These are phyloP conservation scores for Apodemia hepburni DNA, from an alignment of 2,888 invertebrate genomes.

Conservation along the genomic window DNA sequence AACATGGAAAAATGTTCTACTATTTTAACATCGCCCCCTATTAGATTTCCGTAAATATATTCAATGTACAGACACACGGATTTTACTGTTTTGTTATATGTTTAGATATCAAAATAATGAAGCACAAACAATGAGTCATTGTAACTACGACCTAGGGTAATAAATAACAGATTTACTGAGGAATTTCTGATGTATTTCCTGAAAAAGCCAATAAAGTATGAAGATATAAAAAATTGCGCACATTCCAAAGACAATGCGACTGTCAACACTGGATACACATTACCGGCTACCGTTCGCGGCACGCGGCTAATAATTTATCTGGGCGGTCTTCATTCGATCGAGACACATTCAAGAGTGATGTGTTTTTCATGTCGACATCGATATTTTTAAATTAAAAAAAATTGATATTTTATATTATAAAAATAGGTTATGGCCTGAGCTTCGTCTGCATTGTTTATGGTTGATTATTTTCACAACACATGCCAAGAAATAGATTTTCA, in stretches of 20 bases:
- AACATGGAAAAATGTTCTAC: no score
- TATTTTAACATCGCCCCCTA: no score
- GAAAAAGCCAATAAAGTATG: constrained; percentile 13
- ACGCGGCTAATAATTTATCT: constrained; percentile 73
- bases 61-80: no score
- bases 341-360: constrained; percentile 41
- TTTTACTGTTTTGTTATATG: no score
- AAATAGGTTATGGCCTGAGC: no score
- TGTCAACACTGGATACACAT: constrained; percentile 62
- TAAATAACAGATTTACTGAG: not conserved
- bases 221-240: constrained; percentile 24
- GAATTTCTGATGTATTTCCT: constrained; percentile 8
- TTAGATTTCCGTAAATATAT: no score
- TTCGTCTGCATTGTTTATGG: no score
- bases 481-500: no score
- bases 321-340: constrained; percentile 73
- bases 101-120: no score
- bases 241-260: constrained; percentile 52
- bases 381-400: constrained; percentile 7
- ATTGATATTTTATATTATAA: no score
- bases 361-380: constrained; percentile 16
- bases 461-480: no score
- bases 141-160: not conserved
- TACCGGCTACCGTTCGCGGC: constrained; percentile 56
- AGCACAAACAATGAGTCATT: not conserved